Base-by-base conservation (phyloP, 92 coral and sea anemone genomes). In the Paramuricea clavata region DNA sequence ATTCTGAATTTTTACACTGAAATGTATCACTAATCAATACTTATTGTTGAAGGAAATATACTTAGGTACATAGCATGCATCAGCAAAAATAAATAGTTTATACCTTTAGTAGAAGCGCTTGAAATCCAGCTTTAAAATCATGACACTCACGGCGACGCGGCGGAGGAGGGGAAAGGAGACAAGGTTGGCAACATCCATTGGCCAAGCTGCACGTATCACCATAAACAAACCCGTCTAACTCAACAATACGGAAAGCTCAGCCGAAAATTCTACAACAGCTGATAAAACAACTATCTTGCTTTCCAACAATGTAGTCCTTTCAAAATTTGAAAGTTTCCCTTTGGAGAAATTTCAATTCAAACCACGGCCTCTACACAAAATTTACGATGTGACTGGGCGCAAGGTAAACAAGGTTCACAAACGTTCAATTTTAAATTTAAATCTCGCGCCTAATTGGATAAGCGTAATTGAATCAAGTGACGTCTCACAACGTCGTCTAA, bases 341-440 rank as follows among this genome's bases (percentile, higher is more conserved):
- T 13, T 52, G 61, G 5, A 52, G 23, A 52, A 52, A 52, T 52
- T 52, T 52, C 11, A n/a, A 13, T 17, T 52, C 23, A 52, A 52
- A 52, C 61, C 19, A 52, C 61, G n/a, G 61, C 23, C 23, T 13
- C n/a, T 52, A 17, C 61, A 13, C 11, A 3, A 52, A 52, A 39
- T 52, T 52, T 17, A 13, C n/a, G 12, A 17, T 52, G 61, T 52
- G 61, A 52, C 61, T 52, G 12, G 7, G 61, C 61, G 61, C 21
- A n/a, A 6, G 61, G 61, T 52, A 52, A 52, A 52, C 61, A 52
- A 52, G 61, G 61, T 52, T 52, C 61, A 52, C n/a, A 52, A 52
- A 3, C 9, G 61, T 13, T n/a, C 23, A 52, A 13, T 52, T 52
- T 13, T 52, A 52, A 52, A 52, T 52, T 52, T 52, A 52, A 52